These are phyloP conservation scores for Myrmecophaga tridactyla DNA, from an alignment of 2,113 vertebrate species.

Conservation along the genomic window DNA sequence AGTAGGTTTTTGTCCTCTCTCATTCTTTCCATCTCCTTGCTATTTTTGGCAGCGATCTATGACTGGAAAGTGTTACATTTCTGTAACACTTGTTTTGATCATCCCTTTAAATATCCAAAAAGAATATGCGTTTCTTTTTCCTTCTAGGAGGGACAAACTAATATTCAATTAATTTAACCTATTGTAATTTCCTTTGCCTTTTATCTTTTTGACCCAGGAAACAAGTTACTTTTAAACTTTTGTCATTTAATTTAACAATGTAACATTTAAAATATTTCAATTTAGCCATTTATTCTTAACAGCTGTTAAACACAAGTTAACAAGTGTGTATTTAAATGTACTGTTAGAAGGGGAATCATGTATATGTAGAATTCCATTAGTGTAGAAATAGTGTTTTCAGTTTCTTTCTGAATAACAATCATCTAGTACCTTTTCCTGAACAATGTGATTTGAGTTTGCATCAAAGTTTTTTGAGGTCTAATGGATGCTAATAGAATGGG, in stretches of 20 bases:
- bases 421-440: not conserved
- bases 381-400: not conserved
- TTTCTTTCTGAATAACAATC: not conserved
- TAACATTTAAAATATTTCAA: not conserved
- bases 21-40: not conserved
- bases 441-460: not conserved
- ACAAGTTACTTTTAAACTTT: not conserved
- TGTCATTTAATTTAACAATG: not conserved
- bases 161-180: not conserved
- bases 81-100: not conserved
- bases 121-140: not conserved
- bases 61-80: not conserved
- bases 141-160: not conserved
- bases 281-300: not conserved
- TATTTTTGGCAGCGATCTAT: not conserved
- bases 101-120: not conserved
- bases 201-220: not conserved
- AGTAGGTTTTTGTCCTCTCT: not conserved
- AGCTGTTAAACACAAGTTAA: not conserved
- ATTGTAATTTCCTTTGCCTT: not conserved
- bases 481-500: not conserved
- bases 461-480: not conserved
- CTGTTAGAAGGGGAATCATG: not conserved
- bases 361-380: not conserved
- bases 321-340: not conserved